phyloP scores from a whole-genome alignment of 2,797 vertebrate species.

The Helicolenus hilgendorfi region DNA sequence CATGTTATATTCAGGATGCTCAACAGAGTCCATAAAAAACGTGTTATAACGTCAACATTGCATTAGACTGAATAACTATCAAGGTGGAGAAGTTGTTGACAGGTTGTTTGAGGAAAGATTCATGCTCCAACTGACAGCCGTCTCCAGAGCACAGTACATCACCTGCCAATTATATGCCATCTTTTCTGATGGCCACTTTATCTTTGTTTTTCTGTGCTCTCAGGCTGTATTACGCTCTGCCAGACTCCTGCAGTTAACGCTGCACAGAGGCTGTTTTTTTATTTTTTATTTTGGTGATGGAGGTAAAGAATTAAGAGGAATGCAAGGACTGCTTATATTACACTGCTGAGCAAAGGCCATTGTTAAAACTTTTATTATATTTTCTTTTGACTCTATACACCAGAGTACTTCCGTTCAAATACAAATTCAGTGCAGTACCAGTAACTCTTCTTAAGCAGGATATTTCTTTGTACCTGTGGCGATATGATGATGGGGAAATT shows the following conservation, averaged over 20 bases:
- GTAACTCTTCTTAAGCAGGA: conserved; percentile 37
- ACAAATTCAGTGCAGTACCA: conserved; percentile 12
- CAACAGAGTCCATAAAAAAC: background rate
- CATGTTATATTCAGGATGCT: background rate
- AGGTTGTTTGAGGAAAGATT: conserved; percentile 31
- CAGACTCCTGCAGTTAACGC: background rate
- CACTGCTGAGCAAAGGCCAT: background rate
- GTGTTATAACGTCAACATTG: background rate
- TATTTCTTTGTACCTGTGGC: conserved; percentile 49
- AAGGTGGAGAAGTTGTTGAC: conserved; percentile 31
- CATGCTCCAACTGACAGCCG: conserved; percentile 23
- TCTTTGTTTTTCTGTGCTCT: conserved; percentile 40
- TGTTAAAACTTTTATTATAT: conserved; percentile 11
- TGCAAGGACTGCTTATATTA: conserved; percentile 17
- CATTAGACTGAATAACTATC: conserved; percentile 40
- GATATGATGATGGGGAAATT: conserved; percentile 54
- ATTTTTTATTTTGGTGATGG: background rate
- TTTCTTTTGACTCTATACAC: conserved; percentile 8
- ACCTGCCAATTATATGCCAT: conserved; percentile 51
- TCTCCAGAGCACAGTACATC: conserved; percentile 30
- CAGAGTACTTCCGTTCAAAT: conserved; percentile 31
- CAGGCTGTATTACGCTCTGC: conserved; percentile 7
- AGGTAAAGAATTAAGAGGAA: conserved; percentile 20
- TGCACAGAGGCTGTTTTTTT: background rate
- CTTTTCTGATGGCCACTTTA: conserved; percentile 49